These are phyloP conservation scores for Antrozous pallidus DNA, from an alignment of 2,797 vertebrate species.

Conservation along the genomic window DNA sequence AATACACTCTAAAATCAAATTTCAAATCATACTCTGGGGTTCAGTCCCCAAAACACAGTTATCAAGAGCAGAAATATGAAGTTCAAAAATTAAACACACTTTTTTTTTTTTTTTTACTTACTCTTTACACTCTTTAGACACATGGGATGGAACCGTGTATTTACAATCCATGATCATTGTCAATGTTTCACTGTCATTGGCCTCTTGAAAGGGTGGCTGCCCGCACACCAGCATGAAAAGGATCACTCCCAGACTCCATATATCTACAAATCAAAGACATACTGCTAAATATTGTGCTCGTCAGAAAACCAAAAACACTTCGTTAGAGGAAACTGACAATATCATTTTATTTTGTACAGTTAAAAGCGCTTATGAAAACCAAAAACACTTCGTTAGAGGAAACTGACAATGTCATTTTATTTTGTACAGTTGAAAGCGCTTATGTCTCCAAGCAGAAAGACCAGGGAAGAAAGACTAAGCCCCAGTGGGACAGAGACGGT, in stretches of 20 bases:
- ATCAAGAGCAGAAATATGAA: background rate
- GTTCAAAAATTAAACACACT: background rate
- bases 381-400: background rate
- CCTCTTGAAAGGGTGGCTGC: conserved; percentile 96
- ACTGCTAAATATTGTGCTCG: background rate
- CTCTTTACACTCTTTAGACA: conserved; percentile 94
- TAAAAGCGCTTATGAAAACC: background rate
- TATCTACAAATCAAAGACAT: conserved; percentile 80
- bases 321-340: background rate
- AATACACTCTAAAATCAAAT: background rate
- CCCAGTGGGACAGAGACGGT: background rate
- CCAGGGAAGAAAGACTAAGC: background rate
- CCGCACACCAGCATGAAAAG: conserved; percentile 91
- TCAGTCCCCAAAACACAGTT: background rate
- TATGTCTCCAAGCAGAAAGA: background rate
- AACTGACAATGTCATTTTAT: background rate
- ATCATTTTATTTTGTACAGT: background rate
- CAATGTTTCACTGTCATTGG: conserved; percentile 98
- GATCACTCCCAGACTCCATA: conserved; percentile 90
- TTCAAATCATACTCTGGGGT: background rate
- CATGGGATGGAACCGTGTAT: conserved; percentile 91
- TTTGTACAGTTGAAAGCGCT: background rate
- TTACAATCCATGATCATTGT: conserved; percentile 99
- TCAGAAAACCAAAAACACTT: background rate
- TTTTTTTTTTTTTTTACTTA: conserved; percentile 82